Base-by-base conservation (phyloP, 2,888 invertebrate genomes). In the Myathropa florea region DNA sequence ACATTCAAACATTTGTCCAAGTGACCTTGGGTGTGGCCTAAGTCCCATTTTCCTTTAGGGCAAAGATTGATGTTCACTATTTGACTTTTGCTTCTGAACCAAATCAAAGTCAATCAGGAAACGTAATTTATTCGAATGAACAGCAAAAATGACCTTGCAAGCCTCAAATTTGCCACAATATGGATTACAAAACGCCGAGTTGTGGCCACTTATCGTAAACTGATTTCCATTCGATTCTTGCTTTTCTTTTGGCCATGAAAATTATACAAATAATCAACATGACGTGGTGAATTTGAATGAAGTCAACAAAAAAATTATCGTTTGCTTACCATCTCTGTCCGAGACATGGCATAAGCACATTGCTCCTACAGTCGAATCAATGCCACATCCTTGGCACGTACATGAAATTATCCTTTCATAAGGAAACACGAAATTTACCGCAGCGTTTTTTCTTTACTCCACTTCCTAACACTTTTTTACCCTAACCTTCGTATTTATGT, bases 331-430 rank as follows among this genome's bases (percentile, higher is more conserved):
- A 64, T 33, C 63, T 57, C 14, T 18, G 26, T 1, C 53, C 26
- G 10, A 65, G 57, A 57, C 23, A 57, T 14, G 24, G 55, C 21
- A 55, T 55, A 55, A 55, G 23, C 55, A 57, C 23, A 57, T 24
- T 57, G 24, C 14, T 9, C 24, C 24, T 26, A 10, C 28, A 23
- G 10, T 3, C 46, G 55, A 53, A 67, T 46, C 18, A 63, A 53
- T 73, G 23, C 24, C 9, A 39, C 21, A 65, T 65, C 75, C 65
- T 59, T 59, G 75, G 65, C 75, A 75, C 75, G 75, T 57, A 59
- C 75, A 39, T 39, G 57, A 55, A 76, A 65, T 65, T 65, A 75
- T 39, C 28, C 36, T 59, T 53, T 28, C 23, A 21, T 23, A 33
- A 23, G 53, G 30, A 68, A 30, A 30, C 55, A 70, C 70, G 30